Evolutionary conservation across 2,797 vertebrate genomes (phyloP), one percentile per base, ranked within the genome.

Genomic region (Gambusia yucatana): DNA sequence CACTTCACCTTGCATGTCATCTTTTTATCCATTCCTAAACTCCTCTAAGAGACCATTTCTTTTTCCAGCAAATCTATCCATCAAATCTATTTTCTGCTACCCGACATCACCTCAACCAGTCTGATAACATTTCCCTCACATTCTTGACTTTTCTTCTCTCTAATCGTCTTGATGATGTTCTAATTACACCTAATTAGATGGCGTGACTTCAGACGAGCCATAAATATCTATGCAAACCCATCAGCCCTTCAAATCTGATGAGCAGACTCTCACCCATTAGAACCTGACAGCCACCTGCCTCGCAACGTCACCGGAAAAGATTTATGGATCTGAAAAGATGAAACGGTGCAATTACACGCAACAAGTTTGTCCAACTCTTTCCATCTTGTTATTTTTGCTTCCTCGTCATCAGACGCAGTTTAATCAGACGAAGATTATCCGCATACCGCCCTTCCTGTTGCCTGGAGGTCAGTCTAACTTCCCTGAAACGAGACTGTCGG

Each of bases 151-250:
- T n/a, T 20, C 46, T 61, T 25, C 9, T 20, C 75, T 75, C 28
- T 13, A 89, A 94, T 88, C 88, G 77, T 89, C 84, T 52, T 78
- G 85, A 82, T 48, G 78, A 67, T 48, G 86, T 77, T 88, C 77
- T 90, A 92, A 93, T 93, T 88, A 85, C 46, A 82, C 72, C 48
- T 28, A 73, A 61, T 78, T 82, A 52, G 1, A 72, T 39, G 5
- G 70, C 74, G 84, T 77, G 77, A 28, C 75, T 77, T 78, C 69
- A 61, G 14, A 0, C 89, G 83, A 89, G 76, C 80, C 79, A 4
- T 48, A 82, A 93, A 93, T 91, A 92, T 88, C 84, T 86, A 59
- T 3, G 84, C 47, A 6, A 75, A 78, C 63, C 80, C 85, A 89
- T 88, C 86, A 93, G 87, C 84, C 75, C 33, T 77, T 80, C 72